phyloP scores from a whole-genome alignment of 2,113 vertebrate genomes.

The Lepidothrix coronata region DNA sequence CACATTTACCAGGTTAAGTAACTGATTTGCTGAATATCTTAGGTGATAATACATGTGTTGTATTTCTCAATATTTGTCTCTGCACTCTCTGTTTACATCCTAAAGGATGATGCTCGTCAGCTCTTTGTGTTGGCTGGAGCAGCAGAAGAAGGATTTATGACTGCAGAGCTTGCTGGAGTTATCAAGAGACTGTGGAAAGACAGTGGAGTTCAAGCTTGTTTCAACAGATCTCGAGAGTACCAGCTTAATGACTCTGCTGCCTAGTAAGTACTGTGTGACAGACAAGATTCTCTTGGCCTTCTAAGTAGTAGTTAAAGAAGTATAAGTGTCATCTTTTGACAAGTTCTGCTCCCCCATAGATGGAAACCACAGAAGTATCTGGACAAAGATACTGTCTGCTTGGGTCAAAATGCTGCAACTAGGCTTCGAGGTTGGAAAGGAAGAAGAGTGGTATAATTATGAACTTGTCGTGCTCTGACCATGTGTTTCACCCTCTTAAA shows the following conservation, averaged over 20 bases:
- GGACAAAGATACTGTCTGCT: not conserved
- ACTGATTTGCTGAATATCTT: not conserved
- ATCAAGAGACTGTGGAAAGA: slow-evolving; percentile 97
- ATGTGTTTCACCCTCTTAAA: not conserved
- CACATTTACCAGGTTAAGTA: not conserved
- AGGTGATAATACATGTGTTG: not conserved
- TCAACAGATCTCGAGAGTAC: slow-evolving; percentile 96
- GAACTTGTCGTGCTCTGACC: not conserved
- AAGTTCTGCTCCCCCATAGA: not conserved
- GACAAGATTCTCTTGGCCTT: not conserved
- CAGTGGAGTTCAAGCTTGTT: slow-evolving; percentile 92
- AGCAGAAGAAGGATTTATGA: slow-evolving; percentile 98
- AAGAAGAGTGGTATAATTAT: not conserved
- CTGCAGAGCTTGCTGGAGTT: slow-evolving; percentile 92
- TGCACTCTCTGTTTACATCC: not conserved
- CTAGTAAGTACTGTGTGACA: slow-evolving; percentile 83
- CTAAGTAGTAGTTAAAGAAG: not conserved
- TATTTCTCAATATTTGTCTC: not conserved
- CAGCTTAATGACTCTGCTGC: slow-evolving; percentile 98
- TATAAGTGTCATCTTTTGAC: not conserved
- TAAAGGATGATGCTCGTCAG: slow-evolving; percentile 93
- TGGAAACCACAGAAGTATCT: not conserved
- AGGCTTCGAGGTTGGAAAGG: not conserved
- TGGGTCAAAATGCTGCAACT: not conserved
- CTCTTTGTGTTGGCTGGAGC: slow-evolving; percentile 96